A percentile compares a stretch with the other conserved stretches of the same genome.
Evolutionary conservation across 2,113 vertebrate species (phyloP).

Genomic region (Lepisosteus osseus): DNA sequence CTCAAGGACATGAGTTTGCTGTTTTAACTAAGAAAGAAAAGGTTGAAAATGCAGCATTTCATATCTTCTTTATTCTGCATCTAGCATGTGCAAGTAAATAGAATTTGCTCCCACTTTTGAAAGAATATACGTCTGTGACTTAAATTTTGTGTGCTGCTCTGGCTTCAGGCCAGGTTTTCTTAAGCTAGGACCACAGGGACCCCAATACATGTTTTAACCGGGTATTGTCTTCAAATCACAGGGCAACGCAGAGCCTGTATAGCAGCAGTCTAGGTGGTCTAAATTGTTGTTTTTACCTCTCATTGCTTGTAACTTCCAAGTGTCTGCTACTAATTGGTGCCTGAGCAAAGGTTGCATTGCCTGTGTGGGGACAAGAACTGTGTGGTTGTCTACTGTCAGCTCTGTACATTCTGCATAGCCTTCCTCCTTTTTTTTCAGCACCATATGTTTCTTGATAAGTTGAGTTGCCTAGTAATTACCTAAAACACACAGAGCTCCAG

Average conservation of each 20-base stretch:
- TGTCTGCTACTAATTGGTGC: not conserved
- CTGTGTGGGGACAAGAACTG: no score
- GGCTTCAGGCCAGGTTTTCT: not conserved
- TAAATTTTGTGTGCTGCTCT: not conserved
- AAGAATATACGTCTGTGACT: not conserved
- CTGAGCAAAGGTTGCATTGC: not conserved
- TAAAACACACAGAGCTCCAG: not conserved
- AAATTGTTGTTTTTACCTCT: not conserved
- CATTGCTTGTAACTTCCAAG: not conserved
- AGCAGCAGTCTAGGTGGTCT: not conserved
- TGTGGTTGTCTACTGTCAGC: no score
- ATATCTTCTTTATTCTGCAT: not conserved
- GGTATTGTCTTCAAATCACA: no score
- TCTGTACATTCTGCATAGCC: no score
- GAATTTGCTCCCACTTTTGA: constrained; percentile 4
- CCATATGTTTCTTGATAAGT: not conserved
- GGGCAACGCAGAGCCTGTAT: no score
- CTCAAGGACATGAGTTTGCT: not conserved
- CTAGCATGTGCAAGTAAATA: constrained; percentile 3
- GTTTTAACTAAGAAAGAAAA: no score
- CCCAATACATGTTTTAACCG: no score
- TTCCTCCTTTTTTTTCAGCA: not conserved
- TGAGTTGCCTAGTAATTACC: not conserved
- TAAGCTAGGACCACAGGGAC: no score
- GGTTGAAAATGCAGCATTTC: not conserved